Conservation (phyloP, 2,797 vertebrate species). For the Alcedo atthis region DNA sequence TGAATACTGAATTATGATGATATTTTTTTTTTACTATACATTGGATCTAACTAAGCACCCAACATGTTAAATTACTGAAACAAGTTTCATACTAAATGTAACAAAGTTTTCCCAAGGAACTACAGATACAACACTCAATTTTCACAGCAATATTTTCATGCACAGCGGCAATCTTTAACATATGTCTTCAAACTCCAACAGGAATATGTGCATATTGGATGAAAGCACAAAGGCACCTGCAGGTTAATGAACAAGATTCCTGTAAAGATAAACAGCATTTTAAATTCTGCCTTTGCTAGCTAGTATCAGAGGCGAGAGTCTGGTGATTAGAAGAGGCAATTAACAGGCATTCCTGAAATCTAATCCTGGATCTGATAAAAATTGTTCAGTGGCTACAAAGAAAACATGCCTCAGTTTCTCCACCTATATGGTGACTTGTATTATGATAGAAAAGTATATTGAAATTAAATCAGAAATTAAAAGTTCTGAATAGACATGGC, state of each 20-base stretch:
- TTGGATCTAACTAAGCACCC: background rate
- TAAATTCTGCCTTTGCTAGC: background rate
- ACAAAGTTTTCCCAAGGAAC: background rate
- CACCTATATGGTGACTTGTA: background rate
- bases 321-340: background rate
- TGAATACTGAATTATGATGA: background rate
- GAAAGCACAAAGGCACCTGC: background rate
- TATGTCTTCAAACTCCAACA: background rate
- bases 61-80: background rate
- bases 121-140: background rate
- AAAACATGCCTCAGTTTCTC: background rate
- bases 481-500: background rate
- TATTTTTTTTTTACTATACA: background rate
- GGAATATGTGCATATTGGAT: background rate
- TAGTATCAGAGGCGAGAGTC: background rate
- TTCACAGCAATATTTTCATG: background rate
- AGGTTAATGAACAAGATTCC: background rate
- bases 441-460: accelerated
- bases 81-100: background rate
- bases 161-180: background rate
- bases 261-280: background rate
- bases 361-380: background rate
- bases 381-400: background rate
- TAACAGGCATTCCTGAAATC: background rate
- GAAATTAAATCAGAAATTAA: background rate